Conservation (phyloP, 1,140 invertebrate species). For the Eciton burchellii region DNA sequence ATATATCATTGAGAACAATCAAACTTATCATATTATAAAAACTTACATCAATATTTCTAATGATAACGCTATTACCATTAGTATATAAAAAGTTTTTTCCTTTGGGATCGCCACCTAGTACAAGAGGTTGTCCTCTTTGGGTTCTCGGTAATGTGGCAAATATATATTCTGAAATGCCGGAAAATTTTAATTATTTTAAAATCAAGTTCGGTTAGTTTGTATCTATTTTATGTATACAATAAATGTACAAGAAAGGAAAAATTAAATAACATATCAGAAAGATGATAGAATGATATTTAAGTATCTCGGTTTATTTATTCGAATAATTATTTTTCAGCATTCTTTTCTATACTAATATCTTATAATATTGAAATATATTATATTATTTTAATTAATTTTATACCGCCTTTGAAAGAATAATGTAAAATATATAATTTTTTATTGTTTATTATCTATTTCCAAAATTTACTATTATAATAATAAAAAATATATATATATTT, state of each 20-base stretch:
- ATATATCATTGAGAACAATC: not conserved
- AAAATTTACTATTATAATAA: too few species aligned
- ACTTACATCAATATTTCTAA: slow-evolving; percentile 96
- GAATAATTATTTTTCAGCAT: not conserved
- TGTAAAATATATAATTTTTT: not conserved
- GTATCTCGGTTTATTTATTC: not conserved
- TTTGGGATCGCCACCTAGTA: slow-evolving; percentile 97
- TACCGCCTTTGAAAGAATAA: not conserved
- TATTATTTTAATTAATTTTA: not conserved
- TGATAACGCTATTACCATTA: slow-evolving; percentile 99
- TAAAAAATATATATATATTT: too few species aligned
- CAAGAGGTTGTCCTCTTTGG: slow-evolving; percentile 95
- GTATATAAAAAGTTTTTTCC: slow-evolving; percentile 99
- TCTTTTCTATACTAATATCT: not conserved
- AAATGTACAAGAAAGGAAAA: slow-evolving; percentile 3
- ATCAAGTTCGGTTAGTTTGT: too few species aligned
- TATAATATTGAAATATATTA: slow-evolving; percentile 2
- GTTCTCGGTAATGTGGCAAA: slow-evolving; percentile 97
- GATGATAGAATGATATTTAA: not conserved
- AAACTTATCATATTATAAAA: slow-evolving; percentile 8
- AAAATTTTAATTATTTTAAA: not conserved
- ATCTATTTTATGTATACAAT: not conserved
- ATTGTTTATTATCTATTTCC: not conserved
- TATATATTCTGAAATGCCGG: slow-evolving; percentile 90
- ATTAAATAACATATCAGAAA: not conserved